These are phyloP conservation scores for Dryocosmus kuriphilus DNA, from an alignment of 2,888 invertebrate species.

Conservation along the genomic window DNA sequence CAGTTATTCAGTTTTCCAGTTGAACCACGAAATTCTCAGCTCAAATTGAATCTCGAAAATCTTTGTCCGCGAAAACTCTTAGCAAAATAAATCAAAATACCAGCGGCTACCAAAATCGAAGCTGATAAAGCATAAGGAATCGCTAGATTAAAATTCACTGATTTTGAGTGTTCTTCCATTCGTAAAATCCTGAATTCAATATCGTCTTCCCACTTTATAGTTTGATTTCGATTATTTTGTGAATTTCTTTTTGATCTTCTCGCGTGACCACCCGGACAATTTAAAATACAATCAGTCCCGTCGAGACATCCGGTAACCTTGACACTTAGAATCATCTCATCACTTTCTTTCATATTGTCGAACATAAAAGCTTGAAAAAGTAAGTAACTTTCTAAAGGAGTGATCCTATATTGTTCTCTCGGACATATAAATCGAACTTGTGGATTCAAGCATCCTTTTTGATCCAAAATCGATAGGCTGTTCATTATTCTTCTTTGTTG, in stretches of 20 bases:
- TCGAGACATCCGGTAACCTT: constrained; percentile 80
- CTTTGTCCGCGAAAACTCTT: background rate
- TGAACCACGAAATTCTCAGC: background rate
- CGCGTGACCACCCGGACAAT: constrained; percentile 64
- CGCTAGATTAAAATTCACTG: background rate
- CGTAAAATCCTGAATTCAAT: constrained; percentile 62
- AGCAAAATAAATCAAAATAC: constrained; percentile 1
- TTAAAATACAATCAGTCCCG: constrained; percentile 77
- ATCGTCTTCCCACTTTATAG: constrained; percentile 66
- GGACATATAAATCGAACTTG: constrained; percentile 64
- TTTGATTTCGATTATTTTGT: constrained; percentile 56
- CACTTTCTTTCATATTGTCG: constrained; percentile 81
- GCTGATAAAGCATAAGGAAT: constrained; percentile 15
- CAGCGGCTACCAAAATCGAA: background rate
- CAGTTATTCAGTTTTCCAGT: background rate
- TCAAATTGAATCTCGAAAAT: constrained; percentile 4
- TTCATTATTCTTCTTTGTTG: constrained; percentile 63
- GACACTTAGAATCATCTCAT: constrained; percentile 80
- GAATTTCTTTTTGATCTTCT: constrained; percentile 58
- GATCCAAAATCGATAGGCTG: constrained; percentile 68
- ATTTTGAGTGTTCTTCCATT: constrained; percentile 34
- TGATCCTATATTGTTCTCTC: constrained; percentile 69
- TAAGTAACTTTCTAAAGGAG: constrained; percentile 66
- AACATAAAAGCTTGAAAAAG: constrained; percentile 81
- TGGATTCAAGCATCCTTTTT: constrained; percentile 67